Base-by-base conservation (phyloP, 2,113 vertebrate species). In the Centropus bengalensis region DNA sequence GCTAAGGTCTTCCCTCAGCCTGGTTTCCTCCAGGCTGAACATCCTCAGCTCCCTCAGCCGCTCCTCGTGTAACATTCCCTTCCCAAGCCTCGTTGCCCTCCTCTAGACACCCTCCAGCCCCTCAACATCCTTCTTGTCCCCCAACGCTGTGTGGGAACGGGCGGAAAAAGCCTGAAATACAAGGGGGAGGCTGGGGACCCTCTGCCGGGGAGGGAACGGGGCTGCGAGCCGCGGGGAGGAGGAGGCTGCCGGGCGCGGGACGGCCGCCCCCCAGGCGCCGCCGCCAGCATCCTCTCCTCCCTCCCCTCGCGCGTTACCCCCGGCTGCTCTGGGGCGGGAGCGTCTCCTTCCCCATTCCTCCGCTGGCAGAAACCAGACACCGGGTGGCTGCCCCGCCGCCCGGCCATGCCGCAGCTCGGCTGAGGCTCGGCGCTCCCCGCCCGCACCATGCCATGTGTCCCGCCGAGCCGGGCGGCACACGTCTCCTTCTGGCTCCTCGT, bases 391-490 rank as follows among this genome's bases (percentile, higher is more conserved):
- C 44, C 62, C 80, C 36, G 36, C 36, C 36, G 36, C 36, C 36
- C 52, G 90, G 94, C 96, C 93, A 97, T 97, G 97, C 96, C n/a
- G 87, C 80, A 63, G 90, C 70, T 58, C 55, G 82, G 91, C 28
- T 95, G 45, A 95, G 78, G 74, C 74, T 21, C 30, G 67, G 47
- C 27, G 67, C 89, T 78, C 26, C 63, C 73, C 92, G 89, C 95
- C 95, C 97, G 97, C 98, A 99, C 97, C 98, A 99, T 99, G 99
- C 98, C 91, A 98, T 98, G 98, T 96, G 96, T 95, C 82, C 98
- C 80, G 97, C 95, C 95, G 89, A 93, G 97, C 97, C 97, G 98
- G 98, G 97, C 98, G n/a, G 89, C 93, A 45, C 73, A 56, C n/a
- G 19, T 97, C 91, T 96, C 96, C 87, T 81, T 98, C 67, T 97